A percentile compares a stretch with the other conserved stretches of the same genome.
phyloP scores from a whole-genome alignment of 2,113 vertebrate species.

The Macrotis lagotis region DNA sequence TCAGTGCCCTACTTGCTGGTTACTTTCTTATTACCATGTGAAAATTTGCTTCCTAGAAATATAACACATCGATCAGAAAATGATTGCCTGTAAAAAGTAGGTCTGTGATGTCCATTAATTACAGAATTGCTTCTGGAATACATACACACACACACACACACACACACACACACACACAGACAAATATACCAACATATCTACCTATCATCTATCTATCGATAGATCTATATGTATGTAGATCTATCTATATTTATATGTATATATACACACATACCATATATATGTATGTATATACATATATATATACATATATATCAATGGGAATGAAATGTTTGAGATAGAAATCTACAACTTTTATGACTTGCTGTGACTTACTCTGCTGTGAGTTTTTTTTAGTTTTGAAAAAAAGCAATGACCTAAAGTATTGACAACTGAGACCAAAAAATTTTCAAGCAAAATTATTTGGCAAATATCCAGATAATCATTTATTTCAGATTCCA shows the following conservation, averaged over 20 bases:
- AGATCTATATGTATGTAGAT: no score
- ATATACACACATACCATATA: no score
- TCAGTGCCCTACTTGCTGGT: slow-evolving; percentile 56
- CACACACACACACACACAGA: no score
- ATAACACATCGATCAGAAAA: background rate
- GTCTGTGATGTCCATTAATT: background rate
- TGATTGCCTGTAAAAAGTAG: slow-evolving; percentile 25
- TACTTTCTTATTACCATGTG: slow-evolving; percentile 1
- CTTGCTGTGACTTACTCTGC: background rate
- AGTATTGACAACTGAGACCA: background rate
- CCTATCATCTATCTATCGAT: no score
- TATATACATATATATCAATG: background rate
- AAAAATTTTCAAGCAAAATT: background rate
- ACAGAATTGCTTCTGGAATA: background rate
- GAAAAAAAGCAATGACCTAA: background rate
- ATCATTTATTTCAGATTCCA: background rate
- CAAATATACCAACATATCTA: no score
- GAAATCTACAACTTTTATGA: background rate
- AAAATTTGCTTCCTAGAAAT: background rate
- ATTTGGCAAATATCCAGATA: background rate
- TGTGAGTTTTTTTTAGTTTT: background rate
- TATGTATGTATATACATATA: no score
- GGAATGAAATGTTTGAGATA: background rate
- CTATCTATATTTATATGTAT: background rate
- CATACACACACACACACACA: no score